Conservation (phyloP, 2,113 vertebrate species). For the Caloenas nicobarica region DNA sequence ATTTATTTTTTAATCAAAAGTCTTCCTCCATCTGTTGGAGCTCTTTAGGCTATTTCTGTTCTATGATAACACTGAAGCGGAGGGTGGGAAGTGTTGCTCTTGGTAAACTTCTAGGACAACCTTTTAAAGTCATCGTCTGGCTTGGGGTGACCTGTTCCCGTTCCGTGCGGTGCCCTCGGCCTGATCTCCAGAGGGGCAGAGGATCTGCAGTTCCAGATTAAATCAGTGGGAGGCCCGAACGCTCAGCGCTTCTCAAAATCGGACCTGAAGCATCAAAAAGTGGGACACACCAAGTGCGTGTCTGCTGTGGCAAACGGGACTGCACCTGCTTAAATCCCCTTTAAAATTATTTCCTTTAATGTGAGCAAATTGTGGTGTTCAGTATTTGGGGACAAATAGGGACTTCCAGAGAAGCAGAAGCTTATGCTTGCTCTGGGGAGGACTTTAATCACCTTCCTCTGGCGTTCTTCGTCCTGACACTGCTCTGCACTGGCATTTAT, state of each 20-base stretch:
- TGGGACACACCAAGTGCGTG: neutral
- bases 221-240: constrained; percentile 40
- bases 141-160: neutral
- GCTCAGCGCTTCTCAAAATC: neutral
- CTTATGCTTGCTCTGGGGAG: neutral
- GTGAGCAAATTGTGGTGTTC: fast-evolving
- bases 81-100: neutral
- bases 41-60: constrained; percentile 36
- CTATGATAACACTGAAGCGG: neutral
- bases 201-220: constrained; percentile 43
- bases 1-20: constrained; percentile 58
- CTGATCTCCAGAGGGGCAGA: neutral
- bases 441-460: neutral
- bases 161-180: neutral
- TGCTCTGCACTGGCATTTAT: neutral
- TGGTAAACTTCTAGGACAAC: neutral
- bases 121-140: neutral
- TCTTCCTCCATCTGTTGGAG: constrained; percentile 23
- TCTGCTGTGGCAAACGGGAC: neutral
- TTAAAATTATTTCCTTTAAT: neutral
- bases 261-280: neutral
- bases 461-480: neutral
- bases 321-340: neutral
- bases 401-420: neutral
- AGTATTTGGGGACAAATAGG: neutral